A percentile compares a stretch with the other conserved stretches of the same genome.
These are phyloP conservation scores for Euura saliciscinereae DNA, from an alignment of 1,140 invertebrate genomes.

Conservation along the genomic window DNA sequence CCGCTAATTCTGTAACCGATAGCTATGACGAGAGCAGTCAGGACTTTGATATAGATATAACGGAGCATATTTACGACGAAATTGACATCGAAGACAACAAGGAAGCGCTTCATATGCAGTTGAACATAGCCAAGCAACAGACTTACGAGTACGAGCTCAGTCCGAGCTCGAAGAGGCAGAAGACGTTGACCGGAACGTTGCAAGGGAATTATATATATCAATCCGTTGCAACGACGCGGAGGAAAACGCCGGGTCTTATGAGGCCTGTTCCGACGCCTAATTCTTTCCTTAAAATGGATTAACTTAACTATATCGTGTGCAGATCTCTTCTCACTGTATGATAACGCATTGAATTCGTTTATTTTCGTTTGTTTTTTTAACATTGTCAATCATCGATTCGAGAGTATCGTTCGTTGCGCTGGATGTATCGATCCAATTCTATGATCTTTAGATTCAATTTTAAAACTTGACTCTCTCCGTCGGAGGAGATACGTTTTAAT, in stretches of 20 bases:
- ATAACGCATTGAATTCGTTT: slow-evolving; percentile 11
- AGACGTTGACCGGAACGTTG: slow-evolving; percentile 46
- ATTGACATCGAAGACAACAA: slow-evolving; percentile 63
- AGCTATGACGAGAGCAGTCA: slow-evolving; percentile 65
- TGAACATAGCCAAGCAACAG: slow-evolving; percentile 49
- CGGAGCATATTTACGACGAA: slow-evolving; percentile 60
- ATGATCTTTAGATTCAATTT: too few relatives aligned
- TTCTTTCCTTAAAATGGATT: slow-evolving; percentile 53
- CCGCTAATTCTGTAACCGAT: slow-evolving; percentile 59
- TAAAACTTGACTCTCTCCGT: too few relatives aligned
- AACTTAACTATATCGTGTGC: slow-evolving; percentile 6
- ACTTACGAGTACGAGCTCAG: slow-evolving; percentile 47
- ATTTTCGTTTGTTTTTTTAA: background rate
- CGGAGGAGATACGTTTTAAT: too few relatives aligned
- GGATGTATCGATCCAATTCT: too few relatives aligned
- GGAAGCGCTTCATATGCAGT: slow-evolving; percentile 52
- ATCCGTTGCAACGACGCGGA: slow-evolving; percentile 47
- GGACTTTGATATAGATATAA: slow-evolving; percentile 60
- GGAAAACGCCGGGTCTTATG: slow-evolving; percentile 50
- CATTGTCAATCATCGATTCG: too few relatives aligned
- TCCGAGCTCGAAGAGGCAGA: slow-evolving; percentile 48
- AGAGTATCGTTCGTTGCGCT: too few relatives aligned
- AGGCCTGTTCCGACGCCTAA: slow-evolving; percentile 38
- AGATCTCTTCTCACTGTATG: slow-evolving; percentile 2
- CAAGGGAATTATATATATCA: slow-evolving; percentile 59